phyloP scores from a whole-genome alignment of 2,113 vertebrate genomes.

The Cynocephalus volans region DNA sequence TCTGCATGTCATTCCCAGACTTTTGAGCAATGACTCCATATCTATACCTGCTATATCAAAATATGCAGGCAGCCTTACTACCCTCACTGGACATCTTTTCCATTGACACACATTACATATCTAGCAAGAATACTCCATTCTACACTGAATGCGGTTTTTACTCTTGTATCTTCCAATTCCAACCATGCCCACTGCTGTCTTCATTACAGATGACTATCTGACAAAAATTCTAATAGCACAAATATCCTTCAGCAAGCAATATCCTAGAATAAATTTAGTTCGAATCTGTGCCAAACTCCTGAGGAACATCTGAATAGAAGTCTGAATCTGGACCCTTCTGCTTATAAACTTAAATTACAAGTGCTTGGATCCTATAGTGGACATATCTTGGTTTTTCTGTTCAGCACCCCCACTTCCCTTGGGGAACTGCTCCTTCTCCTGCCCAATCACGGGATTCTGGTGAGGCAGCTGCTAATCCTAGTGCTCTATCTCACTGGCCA shows the following conservation, averaged over 20 bases:
- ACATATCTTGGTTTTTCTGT: slow-evolving; percentile 35
- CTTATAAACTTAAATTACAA: slow-evolving; percentile 34
- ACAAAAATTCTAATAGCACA: slow-evolving; percentile 31
- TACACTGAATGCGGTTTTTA: neutral
- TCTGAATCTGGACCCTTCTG: neutral
- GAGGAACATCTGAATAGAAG: neutral
- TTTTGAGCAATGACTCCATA: slow-evolving; percentile 46
- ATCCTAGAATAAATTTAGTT: slow-evolving; percentile 30
- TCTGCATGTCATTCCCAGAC: neutral
- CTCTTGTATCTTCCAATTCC: slow-evolving; percentile 9
- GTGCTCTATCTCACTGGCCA: neutral
- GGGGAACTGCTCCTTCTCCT: neutral
- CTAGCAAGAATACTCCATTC: neutral
- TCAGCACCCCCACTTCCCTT: neutral
- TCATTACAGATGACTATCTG: slow-evolving; percentile 15
- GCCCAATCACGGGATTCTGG: neutral
- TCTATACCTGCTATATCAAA: slow-evolving; percentile 40
- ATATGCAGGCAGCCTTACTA: neutral
- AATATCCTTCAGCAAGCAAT: slow-evolving; percentile 9
- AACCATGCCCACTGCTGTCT: neutral
- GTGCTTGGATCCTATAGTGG: neutral
- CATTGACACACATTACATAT: neutral
- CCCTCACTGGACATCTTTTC: neutral
- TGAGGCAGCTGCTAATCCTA: neutral
- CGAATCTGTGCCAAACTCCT: neutral